phyloP scores from a whole-genome alignment of 2,113 vertebrate genomes.

The Melozone crissalis region DNA sequence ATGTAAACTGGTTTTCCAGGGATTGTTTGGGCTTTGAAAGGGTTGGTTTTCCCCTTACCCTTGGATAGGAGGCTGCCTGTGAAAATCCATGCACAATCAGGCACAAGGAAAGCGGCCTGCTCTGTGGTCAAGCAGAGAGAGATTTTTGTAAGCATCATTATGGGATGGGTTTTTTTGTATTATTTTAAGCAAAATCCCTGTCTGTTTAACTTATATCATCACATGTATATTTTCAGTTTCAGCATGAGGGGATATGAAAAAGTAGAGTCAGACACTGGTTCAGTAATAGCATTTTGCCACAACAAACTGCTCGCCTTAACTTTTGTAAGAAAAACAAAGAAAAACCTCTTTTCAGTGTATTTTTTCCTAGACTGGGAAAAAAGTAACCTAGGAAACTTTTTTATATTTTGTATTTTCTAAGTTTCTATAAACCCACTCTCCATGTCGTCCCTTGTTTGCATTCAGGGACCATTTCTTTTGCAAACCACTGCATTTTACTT shows the following conservation, averaged over 20 bases:
- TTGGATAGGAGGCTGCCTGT: background rate
- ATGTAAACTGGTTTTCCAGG: background rate
- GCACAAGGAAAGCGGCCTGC: background rate
- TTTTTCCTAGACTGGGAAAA: conserved; percentile 66
- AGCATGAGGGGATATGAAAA: conserved; percentile 31
- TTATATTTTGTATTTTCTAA: conserved; percentile 77
- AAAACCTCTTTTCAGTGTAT: conserved; percentile 63
- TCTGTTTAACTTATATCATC: conserved; percentile 3
- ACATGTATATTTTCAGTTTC: conserved; percentile 4
- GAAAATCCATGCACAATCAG: conserved; percentile 39
- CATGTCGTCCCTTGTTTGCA: conserved; percentile 32
- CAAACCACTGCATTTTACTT: conserved; percentile 66
- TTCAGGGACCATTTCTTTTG: conserved; percentile 48
- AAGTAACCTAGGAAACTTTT: conserved; percentile 64
- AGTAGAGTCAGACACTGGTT: conserved; percentile 25
- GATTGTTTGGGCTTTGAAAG: background rate
- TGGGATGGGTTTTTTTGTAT: background rate
- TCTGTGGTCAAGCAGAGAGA: conserved; percentile 14
- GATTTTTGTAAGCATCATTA: background rate
- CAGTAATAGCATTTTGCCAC: conserved; percentile 60
- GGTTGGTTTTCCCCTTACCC: background rate
- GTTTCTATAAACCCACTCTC: conserved; percentile 67
- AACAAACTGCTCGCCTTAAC: conserved; percentile 79
- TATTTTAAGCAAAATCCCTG: background rate
- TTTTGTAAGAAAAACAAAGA: conserved; percentile 74